A percentile compares a stretch with the other conserved stretches of the same genome.
Evolutionary conservation across 2,113 vertebrate genomes (phyloP).

Genomic region (Mystacornis crossleyi): DNA sequence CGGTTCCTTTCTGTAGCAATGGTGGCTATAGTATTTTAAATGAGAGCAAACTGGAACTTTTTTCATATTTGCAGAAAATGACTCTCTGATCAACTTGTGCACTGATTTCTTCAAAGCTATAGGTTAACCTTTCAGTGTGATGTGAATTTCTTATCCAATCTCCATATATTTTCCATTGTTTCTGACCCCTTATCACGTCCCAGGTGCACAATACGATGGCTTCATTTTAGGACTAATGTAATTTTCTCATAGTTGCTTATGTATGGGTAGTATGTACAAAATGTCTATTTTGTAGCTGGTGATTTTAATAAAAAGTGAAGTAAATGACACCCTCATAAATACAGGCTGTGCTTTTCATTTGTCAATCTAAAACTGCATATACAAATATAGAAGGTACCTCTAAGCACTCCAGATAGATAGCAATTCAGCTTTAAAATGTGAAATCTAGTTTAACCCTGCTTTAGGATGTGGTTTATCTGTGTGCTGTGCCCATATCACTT

Average conservation of each 20-base stretch:
- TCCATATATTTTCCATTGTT: background rate
- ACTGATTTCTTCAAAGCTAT: constrained; percentile 24
- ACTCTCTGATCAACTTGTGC: background rate
- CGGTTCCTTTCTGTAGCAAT: background rate
- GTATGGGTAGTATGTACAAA: background rate
- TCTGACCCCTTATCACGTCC: background rate
- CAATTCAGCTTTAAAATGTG: background rate
- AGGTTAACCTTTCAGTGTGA: background rate
- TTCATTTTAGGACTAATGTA: background rate
- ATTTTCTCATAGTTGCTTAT: constrained; percentile 8
- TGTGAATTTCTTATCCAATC: background rate
- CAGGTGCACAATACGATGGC: background rate
- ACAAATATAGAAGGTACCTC: background rate
- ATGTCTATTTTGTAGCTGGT: constrained; percentile 29
- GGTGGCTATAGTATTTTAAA: background rate
- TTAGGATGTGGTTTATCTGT: background rate
- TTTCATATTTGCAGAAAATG: constrained; percentile 2
- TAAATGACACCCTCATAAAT: background rate
- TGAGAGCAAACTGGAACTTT: background rate
- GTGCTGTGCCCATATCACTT: background rate
- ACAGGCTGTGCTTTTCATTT: background rate
- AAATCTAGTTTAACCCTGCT: background rate
- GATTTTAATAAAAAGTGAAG: constrained; percentile 54
- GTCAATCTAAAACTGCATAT: background rate
- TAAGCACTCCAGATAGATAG: background rate